These are phyloP conservation scores for Polia nebulosa DNA, from an alignment of 2,888 invertebrate species.

Conservation along the genomic window DNA sequence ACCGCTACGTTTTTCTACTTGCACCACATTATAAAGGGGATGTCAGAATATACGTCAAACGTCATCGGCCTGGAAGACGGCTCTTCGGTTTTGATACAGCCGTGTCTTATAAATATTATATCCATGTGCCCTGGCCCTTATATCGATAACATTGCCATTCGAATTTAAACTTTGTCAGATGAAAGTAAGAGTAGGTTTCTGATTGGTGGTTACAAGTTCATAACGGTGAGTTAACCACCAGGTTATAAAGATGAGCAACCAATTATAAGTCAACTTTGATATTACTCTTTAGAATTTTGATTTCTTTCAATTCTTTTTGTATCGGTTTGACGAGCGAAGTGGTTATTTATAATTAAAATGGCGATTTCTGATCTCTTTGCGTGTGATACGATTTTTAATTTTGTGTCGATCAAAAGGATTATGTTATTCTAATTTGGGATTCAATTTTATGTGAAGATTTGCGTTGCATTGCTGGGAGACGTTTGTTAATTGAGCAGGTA, in stretches of 20 bases:
- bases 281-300: slow-evolving; percentile 88
- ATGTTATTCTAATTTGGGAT: slow-evolving; percentile 65
- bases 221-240: slow-evolving; percentile 73
- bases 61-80: slow-evolving; percentile 90
- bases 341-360: slow-evolving; percentile 89
- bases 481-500: slow-evolving; percentile 9
- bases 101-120: slow-evolving; percentile 88
- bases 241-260: slow-evolving; percentile 82
- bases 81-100: slow-evolving; percentile 88
- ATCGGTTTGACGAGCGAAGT: slow-evolving; percentile 75
- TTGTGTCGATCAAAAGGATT: slow-evolving; percentile 85
- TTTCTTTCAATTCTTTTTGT: slow-evolving; percentile 88
- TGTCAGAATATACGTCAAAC: slow-evolving; percentile 90
- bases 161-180: slow-evolving; percentile 61
- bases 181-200: slow-evolving; percentile 51
- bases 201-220: slow-evolving; percentile 22
- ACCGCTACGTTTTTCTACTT: slow-evolving; percentile 51
- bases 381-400: slow-evolving; percentile 79
- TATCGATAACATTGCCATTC: slow-evolving; percentile 45
- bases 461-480: slow-evolving; percentile 19
- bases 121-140: slow-evolving; percentile 78
- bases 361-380: slow-evolving; percentile 78
- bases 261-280: slow-evolving; percentile 89
- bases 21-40: slow-evolving; percentile 68
- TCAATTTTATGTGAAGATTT: slow-evolving; percentile 54